Evolutionary conservation across 2,888 invertebrate species (phyloP), one percentile per base, ranked within the genome.

Genomic region (Nomada lathburiana): DNA sequence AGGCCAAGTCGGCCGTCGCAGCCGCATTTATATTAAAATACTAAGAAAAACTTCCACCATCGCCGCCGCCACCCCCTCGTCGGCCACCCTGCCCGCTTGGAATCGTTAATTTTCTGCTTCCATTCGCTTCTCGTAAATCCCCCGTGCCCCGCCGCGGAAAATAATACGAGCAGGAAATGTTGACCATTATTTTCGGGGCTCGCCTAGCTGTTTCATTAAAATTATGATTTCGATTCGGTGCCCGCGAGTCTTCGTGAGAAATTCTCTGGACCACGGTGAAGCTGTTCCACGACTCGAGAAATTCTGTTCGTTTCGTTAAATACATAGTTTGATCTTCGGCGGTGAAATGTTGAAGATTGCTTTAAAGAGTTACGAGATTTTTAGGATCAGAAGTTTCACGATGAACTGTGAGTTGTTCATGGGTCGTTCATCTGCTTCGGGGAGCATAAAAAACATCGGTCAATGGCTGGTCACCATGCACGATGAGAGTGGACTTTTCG

Each of bases 81-180:
- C 76, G 62, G 65, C 74, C 74, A 65, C 65, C 72, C 82, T 76
- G 79, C 86, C 74, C 85, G 74, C 82, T 78, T 13, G 83, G 92
- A 93, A 94, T 94, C 94, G 93, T 94, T 94, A 94, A 94, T 94
- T 94, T 94, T 93, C 94, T 94, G 93, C 93, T 93, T 93, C 93
- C 93, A 94, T 94, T 94, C 91, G 92, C 91, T 92, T 93, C 92
- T 92, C 93, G 93, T 93, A 93, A 93, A 93, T 93, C 90, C 89
- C 88, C 85, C 88, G 86, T 83, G 87, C 86, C 85, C 85, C 86
- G 84, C 87, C 88, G 88, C 88, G 89, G 90, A 91, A 93, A 94
- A 93, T 94, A 93, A 94, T 94, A 93, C 92, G 92, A 91, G 88
- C 87, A 93, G 93, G 93, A 94, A 94, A 93, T 91, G 93, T 93